Percentiles rank a stretch among this genome's conserved stretches.
Evolutionary conservation across 2,113 vertebrate genomes (phyloP).

Genomic region (Pachypanchax playfairii): DNA sequence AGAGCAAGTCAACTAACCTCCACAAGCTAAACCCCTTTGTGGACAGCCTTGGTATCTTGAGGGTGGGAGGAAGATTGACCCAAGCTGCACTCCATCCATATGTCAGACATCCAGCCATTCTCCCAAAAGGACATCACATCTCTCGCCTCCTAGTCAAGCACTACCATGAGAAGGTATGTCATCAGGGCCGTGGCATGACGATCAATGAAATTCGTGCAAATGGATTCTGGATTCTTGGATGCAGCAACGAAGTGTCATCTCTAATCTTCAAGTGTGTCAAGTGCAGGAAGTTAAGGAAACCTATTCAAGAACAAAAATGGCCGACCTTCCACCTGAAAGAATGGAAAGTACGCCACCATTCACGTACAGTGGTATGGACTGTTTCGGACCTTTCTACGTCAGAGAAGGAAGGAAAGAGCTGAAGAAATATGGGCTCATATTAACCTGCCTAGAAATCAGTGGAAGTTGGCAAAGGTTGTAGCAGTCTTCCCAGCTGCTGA

Average conservation of each 20-base stretch:
- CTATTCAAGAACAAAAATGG: neutral
- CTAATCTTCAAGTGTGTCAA: neutral
- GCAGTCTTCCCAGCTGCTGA: neutral
- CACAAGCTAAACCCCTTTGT: no score
- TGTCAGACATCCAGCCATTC: neutral
- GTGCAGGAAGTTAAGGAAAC: neutral
- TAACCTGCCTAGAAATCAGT: neutral
- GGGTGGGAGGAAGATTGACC: neutral
- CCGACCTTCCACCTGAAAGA: no score
- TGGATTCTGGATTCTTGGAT: neutral
- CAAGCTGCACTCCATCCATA: neutral
- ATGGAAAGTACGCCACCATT: neutral
- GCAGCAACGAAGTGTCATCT: neutral
- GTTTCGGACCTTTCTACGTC: neutral
- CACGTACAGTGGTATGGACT: neutral
- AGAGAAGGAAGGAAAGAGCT: neutral
- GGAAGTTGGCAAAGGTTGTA: neutral
- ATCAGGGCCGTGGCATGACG: neutral
- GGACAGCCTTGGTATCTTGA: no score
- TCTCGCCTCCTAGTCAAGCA: neutral
- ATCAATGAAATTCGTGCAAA: neutral
- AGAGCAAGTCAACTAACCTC: no score
- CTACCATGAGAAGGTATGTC: neutral
- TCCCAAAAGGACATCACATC: neutral
- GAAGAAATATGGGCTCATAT: neutral